phyloP scores from a whole-genome alignment of 2,797 vertebrate genomes.

The Characodon lateralis region DNA sequence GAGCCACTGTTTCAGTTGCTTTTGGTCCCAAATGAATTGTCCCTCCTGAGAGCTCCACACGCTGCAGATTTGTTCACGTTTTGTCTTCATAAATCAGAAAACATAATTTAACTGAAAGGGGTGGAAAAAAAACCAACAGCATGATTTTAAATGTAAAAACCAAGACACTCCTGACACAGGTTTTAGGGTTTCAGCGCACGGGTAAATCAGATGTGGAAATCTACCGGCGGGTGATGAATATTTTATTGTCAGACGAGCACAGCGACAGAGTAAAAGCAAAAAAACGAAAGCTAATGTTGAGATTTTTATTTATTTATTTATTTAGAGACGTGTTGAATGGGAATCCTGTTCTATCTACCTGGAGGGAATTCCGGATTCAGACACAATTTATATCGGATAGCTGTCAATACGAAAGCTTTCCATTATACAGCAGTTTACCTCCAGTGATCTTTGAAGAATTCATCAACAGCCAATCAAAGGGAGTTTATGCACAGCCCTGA shows the following conservation, averaged over 20 bases:
- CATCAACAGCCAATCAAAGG: slow-evolving; percentile 78
- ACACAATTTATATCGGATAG: slow-evolving; percentile 65
- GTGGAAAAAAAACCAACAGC: slow-evolving; percentile 18
- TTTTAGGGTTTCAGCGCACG: slow-evolving; percentile 57
- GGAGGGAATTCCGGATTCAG: slow-evolving; percentile 65
- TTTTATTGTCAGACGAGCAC: slow-evolving; percentile 62
- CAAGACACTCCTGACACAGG: slow-evolving; percentile 59
- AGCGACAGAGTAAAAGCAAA: slow-evolving; percentile 16
- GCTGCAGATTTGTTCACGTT: slow-evolving; percentile 52
- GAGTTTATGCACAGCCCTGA: slow-evolving; percentile 70
- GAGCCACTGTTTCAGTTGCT: slow-evolving; percentile 37
- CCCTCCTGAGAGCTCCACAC: slow-evolving; percentile 47
- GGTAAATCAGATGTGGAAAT: slow-evolving; percentile 61
- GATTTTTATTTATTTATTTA: slow-evolving; percentile 74
- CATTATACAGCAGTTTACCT: slow-evolving; percentile 75
- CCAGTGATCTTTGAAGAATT: slow-evolving; percentile 74
- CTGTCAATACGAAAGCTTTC: slow-evolving; percentile 77
- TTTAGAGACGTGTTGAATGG: slow-evolving; percentile 61
- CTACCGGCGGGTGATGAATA: slow-evolving; percentile 73
- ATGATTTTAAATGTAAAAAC: slow-evolving; percentile 62
- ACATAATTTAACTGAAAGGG: slow-evolving; percentile 41
- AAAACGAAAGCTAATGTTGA: slow-evolving; percentile 52
- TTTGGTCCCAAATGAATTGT: slow-evolving; percentile 46
- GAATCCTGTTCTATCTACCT: slow-evolving; percentile 71
- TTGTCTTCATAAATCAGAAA: slow-evolving; percentile 58